Conservation (phyloP, 1,140 invertebrate species). For the Coboldia fuscipes region DNA sequence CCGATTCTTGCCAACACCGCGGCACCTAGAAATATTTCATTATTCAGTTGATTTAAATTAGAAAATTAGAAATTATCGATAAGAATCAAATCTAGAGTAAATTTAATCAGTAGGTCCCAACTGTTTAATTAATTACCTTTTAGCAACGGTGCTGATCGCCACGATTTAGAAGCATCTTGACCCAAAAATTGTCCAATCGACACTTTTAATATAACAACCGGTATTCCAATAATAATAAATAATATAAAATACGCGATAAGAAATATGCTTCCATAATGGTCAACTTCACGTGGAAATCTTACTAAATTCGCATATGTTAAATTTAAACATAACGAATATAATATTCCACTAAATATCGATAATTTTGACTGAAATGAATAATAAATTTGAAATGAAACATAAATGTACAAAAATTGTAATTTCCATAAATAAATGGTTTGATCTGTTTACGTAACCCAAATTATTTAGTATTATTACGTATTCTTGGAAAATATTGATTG, state of each 20-base stretch:
- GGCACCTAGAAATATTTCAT: slow-evolving; percentile 13
- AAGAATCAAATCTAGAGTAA: no score
- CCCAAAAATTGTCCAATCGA: slow-evolving; percentile 20
- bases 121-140: slow-evolving; percentile 20
- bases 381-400: slow-evolving; percentile 1
- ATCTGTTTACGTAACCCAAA: neutral
- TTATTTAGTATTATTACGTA: neutral
- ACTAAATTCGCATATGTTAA: slow-evolving; percentile 20
- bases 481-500: neutral
- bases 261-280: slow-evolving; percentile 17
- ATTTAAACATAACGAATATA: slow-evolving; percentile 20
- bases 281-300: slow-evolving; percentile 20
- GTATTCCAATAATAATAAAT: slow-evolving; percentile 20
- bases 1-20: slow-evolving; percentile 19
- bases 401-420: neutral
- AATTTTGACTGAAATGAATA: slow-evolving; percentile 18
- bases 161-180: slow-evolving; percentile 20
- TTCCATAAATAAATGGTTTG: neutral
- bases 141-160: slow-evolving; percentile 20
- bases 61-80: no score
- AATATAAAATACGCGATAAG: slow-evolving; percentile 18
- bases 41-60: no score
- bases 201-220: slow-evolving; percentile 19
- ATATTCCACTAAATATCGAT: slow-evolving; percentile 19
- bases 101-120: no score